phyloP scores from a whole-genome alignment of 2,113 vertebrate species.

The Apus apus region DNA sequence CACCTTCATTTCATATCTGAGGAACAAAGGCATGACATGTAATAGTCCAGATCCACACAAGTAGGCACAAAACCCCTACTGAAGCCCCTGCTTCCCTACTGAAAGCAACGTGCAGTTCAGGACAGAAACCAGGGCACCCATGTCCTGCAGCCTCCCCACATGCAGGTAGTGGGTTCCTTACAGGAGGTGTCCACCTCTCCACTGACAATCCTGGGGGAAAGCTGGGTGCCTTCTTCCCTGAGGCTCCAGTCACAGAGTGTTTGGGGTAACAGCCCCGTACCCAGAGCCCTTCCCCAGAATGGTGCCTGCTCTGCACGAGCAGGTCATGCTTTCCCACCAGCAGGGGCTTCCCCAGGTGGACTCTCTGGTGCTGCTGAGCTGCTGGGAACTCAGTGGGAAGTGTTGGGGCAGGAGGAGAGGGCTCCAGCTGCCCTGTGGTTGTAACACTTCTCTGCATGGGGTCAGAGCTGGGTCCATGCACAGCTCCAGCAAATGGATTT shows the following conservation, averaged over 20 bases:
- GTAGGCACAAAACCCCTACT: neutral
- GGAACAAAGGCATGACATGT: neutral
- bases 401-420: neutral
- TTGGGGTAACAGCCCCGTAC: neutral
- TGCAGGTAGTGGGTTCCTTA: neutral
- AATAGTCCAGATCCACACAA: neutral
- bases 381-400: neutral
- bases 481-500: neutral
- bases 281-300: neutral
- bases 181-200: neutral
- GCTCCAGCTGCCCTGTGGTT: neutral
- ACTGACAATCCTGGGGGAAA: neutral
- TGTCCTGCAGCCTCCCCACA: neutral
- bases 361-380: neutral
- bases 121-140: neutral
- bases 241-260: neutral
- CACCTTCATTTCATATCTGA: neutral
- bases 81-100: neutral
- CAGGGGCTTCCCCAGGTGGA: neutral
- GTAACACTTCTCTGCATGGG: neutral
- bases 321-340: neutral
- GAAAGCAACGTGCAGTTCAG: neutral
- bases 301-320: neutral
- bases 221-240: neutral
- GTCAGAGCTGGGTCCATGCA: neutral